These are phyloP conservation scores for Apamea anceps DNA, from an alignment of 2,888 invertebrate species.

Conservation along the genomic window DNA sequence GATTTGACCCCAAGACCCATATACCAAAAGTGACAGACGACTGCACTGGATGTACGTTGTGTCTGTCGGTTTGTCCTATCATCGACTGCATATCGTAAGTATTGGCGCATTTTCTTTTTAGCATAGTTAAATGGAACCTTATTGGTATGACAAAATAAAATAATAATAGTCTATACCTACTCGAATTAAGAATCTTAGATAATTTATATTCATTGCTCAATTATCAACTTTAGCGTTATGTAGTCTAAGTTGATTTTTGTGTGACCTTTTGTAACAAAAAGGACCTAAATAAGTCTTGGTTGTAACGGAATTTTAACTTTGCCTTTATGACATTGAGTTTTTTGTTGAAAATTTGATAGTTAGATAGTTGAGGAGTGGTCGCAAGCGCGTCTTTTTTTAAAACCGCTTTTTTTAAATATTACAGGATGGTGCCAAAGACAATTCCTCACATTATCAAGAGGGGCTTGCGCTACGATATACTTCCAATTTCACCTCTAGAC, in stretches of 20 bases:
- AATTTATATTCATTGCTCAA: background rate
- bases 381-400: background rate
- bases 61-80: conserved; percentile 99
- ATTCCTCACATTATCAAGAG: conserved; percentile 97
- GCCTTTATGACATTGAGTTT: background rate
- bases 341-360: background rate
- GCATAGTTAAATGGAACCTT: background rate
- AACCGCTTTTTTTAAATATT: conserved; percentile 53
- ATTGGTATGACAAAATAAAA: background rate
- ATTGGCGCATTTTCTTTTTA: background rate
- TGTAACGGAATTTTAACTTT: background rate
- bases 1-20: conserved; percentile 97
- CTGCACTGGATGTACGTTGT: conserved; percentile 98
- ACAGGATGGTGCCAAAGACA: conserved; percentile 97
- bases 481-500: conserved; percentile 81
- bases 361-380: background rate
- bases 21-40: conserved; percentile 97
- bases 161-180: too few species aligned
- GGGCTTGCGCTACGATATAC: conserved; percentile 89
- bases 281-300: background rate
- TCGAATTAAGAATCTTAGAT: background rate
- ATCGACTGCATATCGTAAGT: conserved; percentile 98
- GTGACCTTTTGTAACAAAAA: background rate
- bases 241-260: background rate
- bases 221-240: background rate